These are phyloP conservation scores for Mugil cephalus DNA, from an alignment of 2,113 vertebrate species.

Conservation along the genomic window DNA sequence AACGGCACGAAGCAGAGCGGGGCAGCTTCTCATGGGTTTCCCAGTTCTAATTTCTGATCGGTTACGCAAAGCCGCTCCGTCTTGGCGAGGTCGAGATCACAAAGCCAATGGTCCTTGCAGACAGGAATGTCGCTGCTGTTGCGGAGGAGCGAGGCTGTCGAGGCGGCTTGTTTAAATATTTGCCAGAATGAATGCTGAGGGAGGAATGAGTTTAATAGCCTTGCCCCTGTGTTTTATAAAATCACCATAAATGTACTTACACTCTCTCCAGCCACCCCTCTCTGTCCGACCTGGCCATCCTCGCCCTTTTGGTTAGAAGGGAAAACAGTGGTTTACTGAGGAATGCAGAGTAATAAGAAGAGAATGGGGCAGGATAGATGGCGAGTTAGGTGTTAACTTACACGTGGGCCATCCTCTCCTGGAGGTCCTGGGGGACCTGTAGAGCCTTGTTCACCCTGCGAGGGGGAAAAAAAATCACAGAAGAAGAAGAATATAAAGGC, in stretches of 20 bases:
- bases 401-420: constrained; percentile 96
- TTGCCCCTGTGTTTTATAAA: not conserved
- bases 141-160: constrained; percentile 4
- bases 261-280: constrained; percentile 95
- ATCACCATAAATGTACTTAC: constrained; percentile 82
- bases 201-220: constrained; percentile 12
- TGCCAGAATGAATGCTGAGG: constrained; percentile 21
- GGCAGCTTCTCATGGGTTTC: constrained; percentile 44
- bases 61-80: constrained; percentile 45
- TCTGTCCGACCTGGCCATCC: constrained; percentile 95
- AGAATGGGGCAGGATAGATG: not conserved
- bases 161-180: constrained; percentile 35
- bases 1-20: constrained; percentile 20
- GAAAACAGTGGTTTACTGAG: not conserved
- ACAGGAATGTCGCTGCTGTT: constrained; percentile 43
- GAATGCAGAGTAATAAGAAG: not conserved
- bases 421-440: constrained; percentile 92
- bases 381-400: constrained; percentile 72
- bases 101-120: constrained; percentile 43
- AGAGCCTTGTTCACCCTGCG: constrained; percentile 91
- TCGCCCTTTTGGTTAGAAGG: constrained; percentile 88
- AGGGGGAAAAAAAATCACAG: constrained; percentile 30
- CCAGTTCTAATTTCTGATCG: constrained; percentile 52
- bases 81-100: constrained; percentile 32
- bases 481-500: constrained; percentile 22